These are phyloP conservation scores for Suncus etruscus DNA, from an alignment of 2,113 vertebrate genomes.

Conservation along the genomic window DNA sequence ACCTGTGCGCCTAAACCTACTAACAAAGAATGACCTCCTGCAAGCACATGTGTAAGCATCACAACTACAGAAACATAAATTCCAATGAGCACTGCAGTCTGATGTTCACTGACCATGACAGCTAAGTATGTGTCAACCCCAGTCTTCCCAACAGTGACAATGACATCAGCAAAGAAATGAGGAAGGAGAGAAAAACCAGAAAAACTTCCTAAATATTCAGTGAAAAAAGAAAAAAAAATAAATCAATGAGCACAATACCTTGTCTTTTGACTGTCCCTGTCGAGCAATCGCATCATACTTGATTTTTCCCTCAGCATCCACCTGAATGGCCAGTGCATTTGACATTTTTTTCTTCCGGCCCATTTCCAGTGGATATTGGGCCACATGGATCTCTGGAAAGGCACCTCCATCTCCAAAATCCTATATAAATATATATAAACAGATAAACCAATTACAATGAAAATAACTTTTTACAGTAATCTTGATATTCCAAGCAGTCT, in stretches of 20 bases:
- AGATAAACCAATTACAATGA: too few species aligned
- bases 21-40: too few species aligned
- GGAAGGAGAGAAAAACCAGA: not conserved
- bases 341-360: conserved; percentile 96
- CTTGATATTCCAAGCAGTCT: not conserved
- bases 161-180: too few species aligned
- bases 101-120: too few species aligned
- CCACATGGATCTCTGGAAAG: conserved; percentile 98
- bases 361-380: conserved; percentile 98
- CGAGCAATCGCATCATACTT: conserved; percentile 98
- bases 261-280: conserved; percentile 97
- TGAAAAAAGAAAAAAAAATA: not conserved
- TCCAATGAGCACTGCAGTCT: too few species aligned
- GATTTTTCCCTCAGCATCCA: conserved; percentile 98
- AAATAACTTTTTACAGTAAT: too few species aligned
- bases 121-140: too few species aligned
- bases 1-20: too few species aligned
- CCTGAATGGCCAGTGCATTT: conserved; percentile 97
- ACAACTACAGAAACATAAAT: too few species aligned
- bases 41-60: too few species aligned
- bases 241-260: conserved; percentile 87
- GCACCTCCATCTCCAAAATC: conserved; percentile 99
- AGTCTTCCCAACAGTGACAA: too few species aligned
- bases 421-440: conserved; percentile 79
- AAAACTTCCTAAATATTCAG: not conserved